phyloP scores from a whole-genome alignment of 2,888 invertebrate species.

The Drosophila melanosoma region DNA sequence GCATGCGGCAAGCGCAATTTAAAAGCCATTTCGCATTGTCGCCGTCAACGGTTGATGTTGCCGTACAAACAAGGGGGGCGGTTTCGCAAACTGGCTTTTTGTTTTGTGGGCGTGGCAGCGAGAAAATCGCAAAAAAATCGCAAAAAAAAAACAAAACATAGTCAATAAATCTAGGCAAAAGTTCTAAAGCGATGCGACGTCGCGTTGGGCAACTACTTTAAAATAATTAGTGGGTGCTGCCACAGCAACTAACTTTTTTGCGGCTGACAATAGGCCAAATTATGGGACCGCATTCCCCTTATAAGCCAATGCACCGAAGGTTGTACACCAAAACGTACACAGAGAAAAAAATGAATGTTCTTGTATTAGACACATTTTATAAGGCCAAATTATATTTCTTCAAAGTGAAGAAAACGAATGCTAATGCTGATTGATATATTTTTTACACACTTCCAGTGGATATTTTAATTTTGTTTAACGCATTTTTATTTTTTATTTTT shows the following conservation, averaged over 20 bases:
- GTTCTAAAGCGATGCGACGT: slow-evolving; percentile 59
- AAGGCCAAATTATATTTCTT: too few species aligned
- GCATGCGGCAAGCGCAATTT: slow-evolving; percentile 56
- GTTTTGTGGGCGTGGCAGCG: slow-evolving; percentile 28
- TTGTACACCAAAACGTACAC: slow-evolving; percentile 1
- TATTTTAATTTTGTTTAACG: background rate
- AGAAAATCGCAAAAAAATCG: slow-evolving; percentile 57
- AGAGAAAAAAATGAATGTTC: background rate
- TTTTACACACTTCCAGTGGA: background rate
- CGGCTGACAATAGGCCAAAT: slow-evolving; percentile 70
- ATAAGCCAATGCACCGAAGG: slow-evolving; percentile 26
- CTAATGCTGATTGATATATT: background rate
- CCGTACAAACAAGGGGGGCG: slow-evolving; percentile 35
- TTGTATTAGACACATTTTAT: background rate
- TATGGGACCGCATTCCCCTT: slow-evolving; percentile 63
- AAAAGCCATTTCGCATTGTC: slow-evolving; percentile 71
- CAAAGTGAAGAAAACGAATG: background rate
- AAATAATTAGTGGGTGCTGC: slow-evolving; percentile 80
- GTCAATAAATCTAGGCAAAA: slow-evolving; percentile 71
- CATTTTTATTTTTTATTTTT: background rate
- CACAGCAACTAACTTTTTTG: slow-evolving; percentile 48
- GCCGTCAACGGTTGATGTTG: slow-evolving; percentile 59
- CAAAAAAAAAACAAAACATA: slow-evolving; percentile 66
- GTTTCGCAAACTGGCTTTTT: slow-evolving; percentile 22
- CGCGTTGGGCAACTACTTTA: slow-evolving; percentile 74